Evolutionary conservation across 2,888 invertebrate species (phyloP).

Genomic region (Conistra vaccinii): DNA sequence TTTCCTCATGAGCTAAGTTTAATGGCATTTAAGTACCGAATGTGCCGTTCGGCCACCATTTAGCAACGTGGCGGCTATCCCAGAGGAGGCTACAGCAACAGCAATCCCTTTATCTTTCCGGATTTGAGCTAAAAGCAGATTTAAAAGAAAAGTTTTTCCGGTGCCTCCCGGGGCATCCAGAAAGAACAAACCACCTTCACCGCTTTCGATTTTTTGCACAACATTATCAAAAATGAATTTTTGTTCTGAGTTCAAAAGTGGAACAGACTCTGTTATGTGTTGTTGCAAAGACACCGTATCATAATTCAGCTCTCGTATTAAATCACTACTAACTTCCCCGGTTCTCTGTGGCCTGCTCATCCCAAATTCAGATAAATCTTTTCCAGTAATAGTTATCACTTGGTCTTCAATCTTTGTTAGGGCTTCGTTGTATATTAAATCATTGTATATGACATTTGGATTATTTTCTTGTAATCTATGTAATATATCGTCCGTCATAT

Average conservation of each 20-base stretch:
- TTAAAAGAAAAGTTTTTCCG: constrained; percentile 15
- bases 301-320: not conserved
- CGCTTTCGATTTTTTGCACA: not conserved
- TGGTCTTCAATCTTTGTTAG: constrained; percentile 8
- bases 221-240: not conserved
- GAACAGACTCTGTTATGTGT: not conserved
- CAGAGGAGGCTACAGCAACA: no score
- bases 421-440: not conserved
- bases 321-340: not conserved
- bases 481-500: constrained; percentile 6
- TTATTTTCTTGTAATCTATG: not conserved
- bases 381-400: constrained; percentile 8
- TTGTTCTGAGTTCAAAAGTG: not conserved
- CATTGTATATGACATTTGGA: not conserved
- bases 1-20: constrained; percentile 20
- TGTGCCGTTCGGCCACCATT: constrained; percentile 20
- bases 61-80: no score
- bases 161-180: constrained; percentile 10
- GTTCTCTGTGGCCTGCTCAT: not conserved
- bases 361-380: not conserved
- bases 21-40: constrained; percentile 60
- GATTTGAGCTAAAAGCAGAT: constrained; percentile 1
- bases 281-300: not conserved
- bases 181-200: constrained; percentile 7
- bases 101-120: not conserved